These are phyloP conservation scores for Aromia moschata DNA, from an alignment of 2,888 invertebrate genomes.

Conservation along the genomic window DNA sequence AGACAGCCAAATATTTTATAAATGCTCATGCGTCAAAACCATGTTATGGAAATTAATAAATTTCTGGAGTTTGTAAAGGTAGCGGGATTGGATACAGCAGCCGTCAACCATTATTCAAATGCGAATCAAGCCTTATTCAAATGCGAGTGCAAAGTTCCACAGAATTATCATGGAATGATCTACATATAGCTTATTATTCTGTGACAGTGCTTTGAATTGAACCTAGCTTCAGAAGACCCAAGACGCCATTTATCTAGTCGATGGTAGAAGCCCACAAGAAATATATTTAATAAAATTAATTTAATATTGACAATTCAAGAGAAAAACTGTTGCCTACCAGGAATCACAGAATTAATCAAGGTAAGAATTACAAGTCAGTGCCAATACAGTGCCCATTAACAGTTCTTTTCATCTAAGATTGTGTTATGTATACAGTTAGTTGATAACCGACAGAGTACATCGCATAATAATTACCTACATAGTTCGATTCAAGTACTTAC, in stretches of 20 bases:
- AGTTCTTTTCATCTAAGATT: conserved; percentile 59
- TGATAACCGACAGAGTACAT: conserved; percentile 49
- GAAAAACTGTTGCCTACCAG: conserved; percentile 27
- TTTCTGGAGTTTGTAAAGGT: too few species aligned
- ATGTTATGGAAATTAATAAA: too few species aligned
- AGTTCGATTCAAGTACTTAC: conserved; percentile 54
- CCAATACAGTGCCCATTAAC: conserved; percentile 56
- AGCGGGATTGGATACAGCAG: too few species aligned
- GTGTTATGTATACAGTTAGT: conserved; percentile 56
- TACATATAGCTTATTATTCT: too few species aligned
- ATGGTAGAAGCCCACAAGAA: conserved; percentile 23
- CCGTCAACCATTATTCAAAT: too few species aligned
- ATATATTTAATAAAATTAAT: conserved; percentile 23
- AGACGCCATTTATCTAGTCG: conserved; percentile 33
- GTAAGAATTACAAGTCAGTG: conserved; percentile 59
- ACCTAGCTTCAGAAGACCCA: too few species aligned
- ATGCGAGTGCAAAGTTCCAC: too few species aligned
- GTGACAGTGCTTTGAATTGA: too few species aligned
- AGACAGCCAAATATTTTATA: too few species aligned
- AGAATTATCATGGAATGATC: too few species aligned
- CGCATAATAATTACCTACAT: conserved; percentile 47
- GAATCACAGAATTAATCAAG: conserved; percentile 45
- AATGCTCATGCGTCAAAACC: too few species aligned
- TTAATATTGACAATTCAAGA: conserved; percentile 24
- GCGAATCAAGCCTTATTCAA: too few species aligned